Base-by-base conservation (phyloP, 2,888 invertebrate species). In the Meghimatium bilineatum region DNA sequence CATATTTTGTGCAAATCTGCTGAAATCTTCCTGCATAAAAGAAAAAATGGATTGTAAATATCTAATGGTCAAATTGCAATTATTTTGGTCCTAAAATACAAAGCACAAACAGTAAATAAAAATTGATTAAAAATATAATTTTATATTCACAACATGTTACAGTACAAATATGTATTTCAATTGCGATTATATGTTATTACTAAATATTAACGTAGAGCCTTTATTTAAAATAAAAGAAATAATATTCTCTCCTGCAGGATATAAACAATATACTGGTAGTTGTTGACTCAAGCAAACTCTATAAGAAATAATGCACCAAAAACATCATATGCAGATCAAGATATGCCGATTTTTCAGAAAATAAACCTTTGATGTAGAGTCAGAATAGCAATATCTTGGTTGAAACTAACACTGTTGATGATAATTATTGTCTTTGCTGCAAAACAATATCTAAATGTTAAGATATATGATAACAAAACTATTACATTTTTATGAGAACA, bases 311-410 rank as follows among this genome's bases (percentile, higher is more conserved):
- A 20, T 69, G 23, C 23, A 44, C 20, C 56, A 56, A 12, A 56
- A 56, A 17, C 56, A 56, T 56, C 2, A 6, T 56, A 56, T 23
- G 20, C 56, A 56, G 56, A 17, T 3, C 56, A 56, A 14, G 17
- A 17, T 14, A 56, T 14, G 20, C 17, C 6, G 29, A 29, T 74
- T 71, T 49, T 49, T 49, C 20, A 29, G 36, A 17, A 20, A 74
- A 44, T 74, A 14, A 74, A 74, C 72, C 72, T 74, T 74, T 74
- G 72, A 49, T 74, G 8, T 49, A 29, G 72, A 49, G 29, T 49
- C 49, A 74, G 49, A 2, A 49, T 29, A 29, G 44, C 49, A 74
- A 29, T 29, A 44, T 29, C 49, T 74, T 20, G 17, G 72, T 29
- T 49, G 72, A 23, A n/a, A 49, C 20, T 12, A 44, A 74, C 29